These are phyloP conservation scores for Pholis gunnellus DNA, from an alignment of 2,113 vertebrate genomes.

Conservation along the genomic window DNA sequence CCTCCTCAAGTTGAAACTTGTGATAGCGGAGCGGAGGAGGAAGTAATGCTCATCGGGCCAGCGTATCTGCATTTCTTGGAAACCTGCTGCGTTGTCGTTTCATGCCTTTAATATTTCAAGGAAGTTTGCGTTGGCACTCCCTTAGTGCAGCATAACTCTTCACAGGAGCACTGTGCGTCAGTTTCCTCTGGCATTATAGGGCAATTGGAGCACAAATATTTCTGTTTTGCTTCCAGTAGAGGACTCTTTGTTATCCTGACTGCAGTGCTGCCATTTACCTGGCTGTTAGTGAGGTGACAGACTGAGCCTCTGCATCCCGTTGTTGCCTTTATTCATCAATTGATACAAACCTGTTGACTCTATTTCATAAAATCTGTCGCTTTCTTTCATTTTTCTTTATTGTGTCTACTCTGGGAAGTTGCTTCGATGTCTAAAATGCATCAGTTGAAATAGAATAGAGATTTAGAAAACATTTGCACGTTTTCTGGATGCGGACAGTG, in stretches of 20 bases:
- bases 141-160: neutral
- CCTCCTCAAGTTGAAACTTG: neutral
- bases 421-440: neutral
- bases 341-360: neutral
- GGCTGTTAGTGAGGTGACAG: constrained; percentile 3
- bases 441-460: neutral
- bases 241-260: neutral
- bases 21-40: neutral
- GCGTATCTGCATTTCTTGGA: constrained; percentile 1
- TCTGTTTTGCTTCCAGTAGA: neutral
- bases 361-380: neutral
- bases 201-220: neutral
- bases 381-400: neutral
- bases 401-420: neutral
- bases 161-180: neutral
- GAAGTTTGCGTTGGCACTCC: constrained; percentile 31
- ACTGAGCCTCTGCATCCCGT: neutral
- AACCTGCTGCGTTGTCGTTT: neutral
- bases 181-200: neutral
- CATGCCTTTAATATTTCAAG: neutral
- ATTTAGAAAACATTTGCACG: neutral
- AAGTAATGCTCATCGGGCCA: neutral
- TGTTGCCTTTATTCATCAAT: neutral
- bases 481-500: neutral
- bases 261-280: neutral